phyloP scores from a whole-genome alignment of 2,888 invertebrate species.

The Drosophila histrio region DNA sequence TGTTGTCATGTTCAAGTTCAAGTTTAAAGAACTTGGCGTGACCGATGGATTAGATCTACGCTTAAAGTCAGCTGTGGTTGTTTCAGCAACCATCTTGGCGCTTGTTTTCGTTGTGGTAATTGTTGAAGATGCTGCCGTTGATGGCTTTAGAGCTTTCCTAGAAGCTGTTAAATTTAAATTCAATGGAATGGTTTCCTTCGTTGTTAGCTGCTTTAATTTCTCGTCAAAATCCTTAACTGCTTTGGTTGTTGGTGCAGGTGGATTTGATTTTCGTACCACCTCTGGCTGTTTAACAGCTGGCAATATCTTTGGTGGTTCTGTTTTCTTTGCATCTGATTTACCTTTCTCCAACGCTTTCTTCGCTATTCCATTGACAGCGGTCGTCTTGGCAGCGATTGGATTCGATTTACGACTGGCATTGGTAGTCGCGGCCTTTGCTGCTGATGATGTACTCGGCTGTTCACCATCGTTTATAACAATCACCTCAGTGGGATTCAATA shows the following conservation, averaged over 20 bases:
- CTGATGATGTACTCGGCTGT: neutral
- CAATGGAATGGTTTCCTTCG: neutral
- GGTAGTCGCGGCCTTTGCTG: too few species aligned
- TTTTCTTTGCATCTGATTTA: neutral
- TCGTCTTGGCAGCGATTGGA: neutral
- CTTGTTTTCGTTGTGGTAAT: neutral
- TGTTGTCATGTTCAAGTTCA: neutral
- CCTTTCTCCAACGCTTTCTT: neutral
- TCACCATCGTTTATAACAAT: slow-evolving; percentile 27
- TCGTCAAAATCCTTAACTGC: neutral
- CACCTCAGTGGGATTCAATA: neutral
- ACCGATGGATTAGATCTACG: too few species aligned
- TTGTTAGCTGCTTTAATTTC: neutral
- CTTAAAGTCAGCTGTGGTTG: neutral
- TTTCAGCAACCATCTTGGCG: neutral
- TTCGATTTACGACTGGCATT: neutral
- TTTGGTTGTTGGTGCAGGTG: neutral
- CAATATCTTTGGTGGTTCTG: neutral
- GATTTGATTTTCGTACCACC: neutral
- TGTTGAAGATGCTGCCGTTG: neutral
- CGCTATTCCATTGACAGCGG: neutral
- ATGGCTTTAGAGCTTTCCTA: neutral
- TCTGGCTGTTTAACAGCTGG: neutral
- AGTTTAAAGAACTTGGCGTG: neutral
- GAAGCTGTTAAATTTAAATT: neutral